phyloP scores from a whole-genome alignment of 2,113 vertebrate species.

The Limnothrissa miodon region DNA sequence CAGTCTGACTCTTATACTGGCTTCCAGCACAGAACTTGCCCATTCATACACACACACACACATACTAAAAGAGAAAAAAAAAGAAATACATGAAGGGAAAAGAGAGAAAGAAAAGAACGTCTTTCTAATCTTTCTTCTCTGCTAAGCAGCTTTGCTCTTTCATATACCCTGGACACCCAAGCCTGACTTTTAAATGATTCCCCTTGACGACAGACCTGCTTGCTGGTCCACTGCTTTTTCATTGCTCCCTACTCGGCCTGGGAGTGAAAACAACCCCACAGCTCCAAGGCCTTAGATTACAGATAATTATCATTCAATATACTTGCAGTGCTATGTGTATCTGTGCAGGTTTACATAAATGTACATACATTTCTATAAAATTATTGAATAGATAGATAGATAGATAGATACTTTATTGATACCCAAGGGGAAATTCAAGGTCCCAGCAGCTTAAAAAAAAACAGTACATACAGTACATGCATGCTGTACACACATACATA shows the following conservation, averaged over 20 bases:
- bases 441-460: too few species aligned
- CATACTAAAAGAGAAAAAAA: not conserved
- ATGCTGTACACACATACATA: too few species aligned
- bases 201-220: not conserved
- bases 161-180: constrained; percentile 4
- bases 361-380: too few species aligned
- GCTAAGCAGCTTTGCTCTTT: constrained; percentile 9
- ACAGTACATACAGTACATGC: too few species aligned
- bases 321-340: too few species aligned
- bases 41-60: not conserved
- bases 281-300: not conserved
- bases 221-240: not conserved
- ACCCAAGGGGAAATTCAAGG: too few species aligned
- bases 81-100: not conserved
- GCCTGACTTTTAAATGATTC: constrained; percentile 2
- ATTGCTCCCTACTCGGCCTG: not conserved
- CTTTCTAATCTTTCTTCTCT: not conserved
- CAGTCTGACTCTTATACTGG: too few species aligned
- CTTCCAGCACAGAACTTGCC: not conserved
- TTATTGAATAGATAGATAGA: too few species aligned
- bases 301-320: not conserved
- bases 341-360: too few species aligned
- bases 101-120: not conserved
- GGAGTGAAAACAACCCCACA: not conserved
- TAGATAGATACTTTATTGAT: too few species aligned